Evolutionary conservation across 2,797 vertebrate genomes (phyloP).

Genomic region (Distichodus sexfasciatus): DNA sequence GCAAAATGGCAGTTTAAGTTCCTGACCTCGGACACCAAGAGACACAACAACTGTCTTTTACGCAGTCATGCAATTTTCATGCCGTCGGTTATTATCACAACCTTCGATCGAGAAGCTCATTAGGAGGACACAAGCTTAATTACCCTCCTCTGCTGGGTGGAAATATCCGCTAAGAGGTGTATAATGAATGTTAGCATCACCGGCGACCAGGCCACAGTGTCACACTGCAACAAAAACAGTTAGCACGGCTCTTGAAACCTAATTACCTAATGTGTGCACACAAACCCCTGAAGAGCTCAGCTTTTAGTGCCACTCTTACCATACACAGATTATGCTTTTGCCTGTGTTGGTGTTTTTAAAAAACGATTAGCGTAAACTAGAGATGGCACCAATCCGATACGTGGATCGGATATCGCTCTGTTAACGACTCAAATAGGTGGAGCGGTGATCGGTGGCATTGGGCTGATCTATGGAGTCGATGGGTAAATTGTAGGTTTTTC

Average conservation of each 20-base stretch:
- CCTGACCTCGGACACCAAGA: not conserved
- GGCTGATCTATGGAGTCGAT: too few species aligned
- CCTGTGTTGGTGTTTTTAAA: too few species aligned
- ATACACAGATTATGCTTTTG: not conserved
- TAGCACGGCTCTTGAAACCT: not conserved
- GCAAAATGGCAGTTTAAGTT: too few species aligned
- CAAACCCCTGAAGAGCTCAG: not conserved
- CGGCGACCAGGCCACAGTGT: not conserved
- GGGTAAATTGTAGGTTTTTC: too few species aligned
- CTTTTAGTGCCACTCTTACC: not conserved
- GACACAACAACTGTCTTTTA: not conserved
- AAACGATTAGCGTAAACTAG: too few species aligned
- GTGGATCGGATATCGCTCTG: too few species aligned
- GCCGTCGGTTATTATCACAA: not conserved
- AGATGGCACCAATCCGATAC: too few species aligned
- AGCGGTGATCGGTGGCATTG: too few species aligned
- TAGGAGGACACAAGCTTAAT: conserved; percentile 2
- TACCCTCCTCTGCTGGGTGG: not conserved
- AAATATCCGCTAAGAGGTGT: conserved; percentile 2
- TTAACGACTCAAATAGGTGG: too few species aligned
- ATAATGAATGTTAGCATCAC: conserved; percentile 18
- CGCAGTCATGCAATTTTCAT: not conserved
- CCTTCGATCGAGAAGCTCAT: not conserved
- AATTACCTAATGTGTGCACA: not conserved
- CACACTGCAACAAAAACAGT: conserved; percentile 9